Conservation (phyloP, 2,113 vertebrate genomes). For the Lontra canadensis region DNA sequence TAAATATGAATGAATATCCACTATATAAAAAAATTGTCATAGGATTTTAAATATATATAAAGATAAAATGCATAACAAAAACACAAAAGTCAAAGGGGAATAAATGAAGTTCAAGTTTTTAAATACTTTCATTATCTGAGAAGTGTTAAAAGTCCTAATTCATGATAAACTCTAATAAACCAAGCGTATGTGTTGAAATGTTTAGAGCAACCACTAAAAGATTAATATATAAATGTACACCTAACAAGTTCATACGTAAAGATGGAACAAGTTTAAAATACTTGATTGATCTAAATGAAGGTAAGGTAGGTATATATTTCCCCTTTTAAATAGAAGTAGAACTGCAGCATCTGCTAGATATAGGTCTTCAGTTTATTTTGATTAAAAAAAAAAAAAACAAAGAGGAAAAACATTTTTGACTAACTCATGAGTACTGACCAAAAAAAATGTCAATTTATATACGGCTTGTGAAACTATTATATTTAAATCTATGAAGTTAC, state of each 20-base stretch:
- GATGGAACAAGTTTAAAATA: conserved; percentile 7
- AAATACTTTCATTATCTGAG: not conserved
- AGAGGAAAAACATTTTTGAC: not conserved
- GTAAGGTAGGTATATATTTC: not conserved
- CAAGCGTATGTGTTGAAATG: not conserved
- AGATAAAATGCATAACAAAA: not conserved
- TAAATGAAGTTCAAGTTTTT: not conserved
- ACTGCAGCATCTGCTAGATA: not conserved
- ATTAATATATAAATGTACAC: not conserved
- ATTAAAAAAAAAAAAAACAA: not conserved
- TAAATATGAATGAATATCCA: not conserved
- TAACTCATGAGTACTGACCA: not conserved
- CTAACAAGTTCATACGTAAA: not conserved
- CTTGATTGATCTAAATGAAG: not conserved
- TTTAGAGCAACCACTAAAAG: not conserved
- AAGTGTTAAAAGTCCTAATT: not conserved
- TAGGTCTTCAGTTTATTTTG: not conserved
- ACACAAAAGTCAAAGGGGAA: not conserved
- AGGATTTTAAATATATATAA: not conserved
- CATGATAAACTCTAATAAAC: not conserved
- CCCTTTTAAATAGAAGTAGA: conserved; percentile 13
- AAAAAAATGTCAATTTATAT: not conserved
- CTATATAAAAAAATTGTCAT: not conserved
- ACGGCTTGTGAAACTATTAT: not conserved
- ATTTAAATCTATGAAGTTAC: not conserved